A percentile compares a stretch with the other conserved stretches of the same genome.
phyloP scores from a whole-genome alignment of 2,888 invertebrate species.

The Beris morrisii region DNA sequence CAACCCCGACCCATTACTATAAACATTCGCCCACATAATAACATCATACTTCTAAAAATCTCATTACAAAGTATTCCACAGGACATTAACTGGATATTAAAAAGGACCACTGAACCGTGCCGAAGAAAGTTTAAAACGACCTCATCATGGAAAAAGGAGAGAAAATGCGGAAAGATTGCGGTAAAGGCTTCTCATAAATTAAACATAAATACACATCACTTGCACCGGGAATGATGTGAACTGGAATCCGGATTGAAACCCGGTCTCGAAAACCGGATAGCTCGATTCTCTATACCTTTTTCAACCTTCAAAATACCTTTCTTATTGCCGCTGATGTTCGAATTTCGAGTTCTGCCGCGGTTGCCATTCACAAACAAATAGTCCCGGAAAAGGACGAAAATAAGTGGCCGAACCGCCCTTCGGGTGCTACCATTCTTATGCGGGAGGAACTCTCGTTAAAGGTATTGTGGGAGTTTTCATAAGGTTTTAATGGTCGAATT shows the following conservation, averaged over 20 bases:
- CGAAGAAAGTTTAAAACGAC: background rate
- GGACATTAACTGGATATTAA: conserved; percentile 28
- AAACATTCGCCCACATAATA: conserved; percentile 11
- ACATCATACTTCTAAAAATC: conserved; percentile 16
- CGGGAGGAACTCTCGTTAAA: too few relatives aligned
- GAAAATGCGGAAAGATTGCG: background rate
- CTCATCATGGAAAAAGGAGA: background rate
- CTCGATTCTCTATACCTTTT: background rate
- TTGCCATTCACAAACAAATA: background rate
- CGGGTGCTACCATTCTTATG: background rate
- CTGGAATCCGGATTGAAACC: too few relatives aligned
- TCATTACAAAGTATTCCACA: conserved; percentile 28
- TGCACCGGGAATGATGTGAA: too few relatives aligned
- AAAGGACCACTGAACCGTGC: conserved; percentile 15
- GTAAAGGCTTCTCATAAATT: conserved; percentile 13
- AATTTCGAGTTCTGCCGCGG: too few relatives aligned
- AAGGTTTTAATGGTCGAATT: background rate
- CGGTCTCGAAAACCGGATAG: background rate
- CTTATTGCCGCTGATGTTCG: too few relatives aligned
- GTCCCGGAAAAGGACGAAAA: too few relatives aligned
- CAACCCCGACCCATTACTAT: conserved; percentile 8
- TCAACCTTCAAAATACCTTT: too few relatives aligned
- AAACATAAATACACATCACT: conserved; percentile 6
- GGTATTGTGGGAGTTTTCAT: background rate
- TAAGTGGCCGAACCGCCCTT: too few relatives aligned